These are phyloP conservation scores for Drosophila percnosoma DNA, from an alignment of 2,888 invertebrate genomes.

Conservation along the genomic window DNA sequence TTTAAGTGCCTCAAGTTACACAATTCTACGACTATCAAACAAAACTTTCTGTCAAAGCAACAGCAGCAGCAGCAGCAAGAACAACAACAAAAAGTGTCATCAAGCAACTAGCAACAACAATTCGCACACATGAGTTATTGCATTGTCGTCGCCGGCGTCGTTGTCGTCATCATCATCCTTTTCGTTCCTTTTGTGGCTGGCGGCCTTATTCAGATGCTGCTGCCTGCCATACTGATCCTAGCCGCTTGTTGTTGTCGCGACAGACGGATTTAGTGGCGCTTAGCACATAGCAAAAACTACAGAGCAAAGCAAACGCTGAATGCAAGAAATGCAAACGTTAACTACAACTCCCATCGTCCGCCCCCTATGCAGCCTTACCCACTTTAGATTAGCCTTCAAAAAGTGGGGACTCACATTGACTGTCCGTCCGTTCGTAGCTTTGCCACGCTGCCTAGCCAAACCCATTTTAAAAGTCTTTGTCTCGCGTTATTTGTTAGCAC, in stretches of 20 bases:
- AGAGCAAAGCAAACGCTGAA: constrained; percentile 32
- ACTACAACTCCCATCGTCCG: constrained; percentile 9
- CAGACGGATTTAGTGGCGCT: constrained; percentile 73
- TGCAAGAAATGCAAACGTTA: constrained; percentile 60
- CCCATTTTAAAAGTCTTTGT: constrained; percentile 58
- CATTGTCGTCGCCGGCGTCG: constrained; percentile 53
- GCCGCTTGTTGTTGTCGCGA: constrained; percentile 57
- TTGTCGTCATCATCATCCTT: constrained; percentile 37
- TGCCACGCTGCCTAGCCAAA: neutral
- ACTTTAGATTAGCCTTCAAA: constrained; percentile 61
- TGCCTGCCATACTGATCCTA: constrained; percentile 23
- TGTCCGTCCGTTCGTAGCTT: constrained; percentile 4
- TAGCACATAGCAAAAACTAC: constrained; percentile 51
- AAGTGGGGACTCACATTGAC: constrained; percentile 68
- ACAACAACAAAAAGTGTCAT: constrained; percentile 25
- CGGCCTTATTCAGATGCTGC: constrained; percentile 38
- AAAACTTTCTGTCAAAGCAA: constrained; percentile 66
- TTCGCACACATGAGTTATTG: constrained; percentile 71
- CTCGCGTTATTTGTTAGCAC: constrained; percentile 76
- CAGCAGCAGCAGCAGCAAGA: constrained; percentile 11
- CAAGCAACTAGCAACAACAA: constrained; percentile 30
- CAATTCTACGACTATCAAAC: constrained; percentile 65
- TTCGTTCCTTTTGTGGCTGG: constrained; percentile 37
- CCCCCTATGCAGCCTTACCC: neutral
- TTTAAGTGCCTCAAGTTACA: constrained; percentile 67